Percentiles rank a stretch among this genome's conserved stretches.
These are phyloP conservation scores for Chloropsis cyanopogon DNA, from an alignment of 2,113 vertebrate genomes.

Conservation along the genomic window DNA sequence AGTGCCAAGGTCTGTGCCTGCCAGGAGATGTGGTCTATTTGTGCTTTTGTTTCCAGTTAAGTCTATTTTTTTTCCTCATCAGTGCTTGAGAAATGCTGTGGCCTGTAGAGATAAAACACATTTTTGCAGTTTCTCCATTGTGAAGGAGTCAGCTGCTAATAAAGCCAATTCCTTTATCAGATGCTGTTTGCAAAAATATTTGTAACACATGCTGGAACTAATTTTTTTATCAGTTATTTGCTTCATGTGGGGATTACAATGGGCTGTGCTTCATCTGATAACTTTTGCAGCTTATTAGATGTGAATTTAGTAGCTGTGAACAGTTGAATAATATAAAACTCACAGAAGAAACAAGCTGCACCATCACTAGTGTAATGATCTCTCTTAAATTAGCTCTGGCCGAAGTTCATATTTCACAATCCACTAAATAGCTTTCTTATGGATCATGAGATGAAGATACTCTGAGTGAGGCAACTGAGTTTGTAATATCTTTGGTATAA, in stretches of 20 bases:
- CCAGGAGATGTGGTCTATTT: neutral
- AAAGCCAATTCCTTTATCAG: conserved; percentile 20
- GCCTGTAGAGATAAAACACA: neutral
- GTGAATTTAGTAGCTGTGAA: conserved; percentile 65
- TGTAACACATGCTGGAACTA: neutral
- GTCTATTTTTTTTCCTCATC: neutral
- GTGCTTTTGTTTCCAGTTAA: neutral
- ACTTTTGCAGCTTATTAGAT: conserved; percentile 49
- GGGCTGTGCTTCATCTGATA: conserved; percentile 38
- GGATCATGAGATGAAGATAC: conserved; percentile 35
- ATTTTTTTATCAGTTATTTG: conserved; percentile 35
- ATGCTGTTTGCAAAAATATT: conserved; percentile 30
- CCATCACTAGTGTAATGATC: neutral
- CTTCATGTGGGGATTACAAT: neutral
- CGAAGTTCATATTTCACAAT: conserved; percentile 50
- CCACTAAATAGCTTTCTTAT: conserved; percentile 54
- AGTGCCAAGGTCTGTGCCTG: neutral
- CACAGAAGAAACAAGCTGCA: conserved; percentile 33
- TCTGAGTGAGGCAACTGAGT: conserved; percentile 32
- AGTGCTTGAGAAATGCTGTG: neutral
- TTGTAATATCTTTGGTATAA: conserved; percentile 34
- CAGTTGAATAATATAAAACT: conserved; percentile 28
- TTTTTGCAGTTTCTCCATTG: neutral
- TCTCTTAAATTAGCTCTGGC: conserved; percentile 45
- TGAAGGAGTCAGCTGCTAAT: neutral